These are phyloP conservation scores for Ypsolopha scabrella DNA, from an alignment of 2,888 invertebrate species.

Conservation along the genomic window DNA sequence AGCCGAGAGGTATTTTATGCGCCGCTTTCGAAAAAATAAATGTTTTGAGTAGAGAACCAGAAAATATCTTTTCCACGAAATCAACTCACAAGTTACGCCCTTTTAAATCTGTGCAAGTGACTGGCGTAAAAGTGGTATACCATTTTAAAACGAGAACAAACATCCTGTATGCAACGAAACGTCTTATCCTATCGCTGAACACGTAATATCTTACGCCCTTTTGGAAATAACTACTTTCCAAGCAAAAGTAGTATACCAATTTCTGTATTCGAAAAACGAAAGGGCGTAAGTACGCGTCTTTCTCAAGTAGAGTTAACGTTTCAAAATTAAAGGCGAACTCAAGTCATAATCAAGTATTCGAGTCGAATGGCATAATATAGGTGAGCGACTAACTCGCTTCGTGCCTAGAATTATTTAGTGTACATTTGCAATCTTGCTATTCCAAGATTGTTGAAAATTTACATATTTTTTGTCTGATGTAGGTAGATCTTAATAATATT, in stretches of 20 bases:
- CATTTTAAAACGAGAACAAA: constrained; percentile 6
- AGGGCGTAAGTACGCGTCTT: constrained; percentile 19
- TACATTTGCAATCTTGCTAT: too few relatives aligned
- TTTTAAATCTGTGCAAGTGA: background rate
- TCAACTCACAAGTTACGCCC: background rate
- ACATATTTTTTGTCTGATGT: too few relatives aligned
- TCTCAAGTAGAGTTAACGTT: background rate
- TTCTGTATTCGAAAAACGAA: constrained; percentile 15
- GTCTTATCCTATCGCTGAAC: constrained; percentile 3
- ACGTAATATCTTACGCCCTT: constrained; percentile 7
- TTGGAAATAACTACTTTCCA: constrained; percentile 6
- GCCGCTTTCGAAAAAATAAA: constrained; percentile 23
- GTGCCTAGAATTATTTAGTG: too few relatives aligned
- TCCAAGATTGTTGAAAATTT: too few relatives aligned
- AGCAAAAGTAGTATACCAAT: constrained; percentile 23
- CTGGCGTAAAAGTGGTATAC: constrained; percentile 8
- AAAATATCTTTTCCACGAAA: background rate
- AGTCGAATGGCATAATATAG: too few relatives aligned
- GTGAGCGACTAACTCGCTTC: too few relatives aligned
- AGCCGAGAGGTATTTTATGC: background rate
- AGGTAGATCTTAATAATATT: too few relatives aligned
- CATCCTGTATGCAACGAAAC: constrained; percentile 2
- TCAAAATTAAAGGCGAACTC: too few relatives aligned
- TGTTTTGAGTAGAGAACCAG: constrained; percentile 19
- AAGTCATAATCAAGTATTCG: too few relatives aligned